Base-by-base conservation (phyloP, 1,140 invertebrate genomes). In the Oscheius sp. region DNA sequence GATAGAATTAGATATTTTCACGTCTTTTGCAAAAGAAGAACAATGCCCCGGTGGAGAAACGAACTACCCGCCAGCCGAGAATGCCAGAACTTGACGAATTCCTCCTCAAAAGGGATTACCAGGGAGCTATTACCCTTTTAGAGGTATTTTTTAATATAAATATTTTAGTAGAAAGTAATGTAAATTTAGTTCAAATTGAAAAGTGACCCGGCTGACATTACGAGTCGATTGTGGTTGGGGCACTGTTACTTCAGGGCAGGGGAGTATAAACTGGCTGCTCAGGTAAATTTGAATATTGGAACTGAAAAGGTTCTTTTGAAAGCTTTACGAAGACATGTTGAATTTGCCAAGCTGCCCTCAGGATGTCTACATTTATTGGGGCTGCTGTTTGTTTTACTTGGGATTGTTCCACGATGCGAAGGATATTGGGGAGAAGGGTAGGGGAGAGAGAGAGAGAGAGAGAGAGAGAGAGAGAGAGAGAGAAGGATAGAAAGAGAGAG, bases 101-200 rank as follows among this genome's bases (percentile, higher is more conserved):
- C 49, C 49, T 55, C 7, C 4, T 55, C 15, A 55, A 55, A 23
- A 7, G 49, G 7, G 49, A 55, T 26, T 55, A 55, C 23, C 7
- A 7, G 7, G 49, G 49, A 55, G 49, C 49, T 23, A 55, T 55
- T 55, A 20, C 49, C 7, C 23, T 55, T 15, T 23, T 55, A 26
- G 49, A 55, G 23, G 49, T 42, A 42, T 10, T 42, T 55, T 55
- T 55, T 55, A 42, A 42, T 7, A n/a, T 42, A 10, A 42, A 42
- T 42, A n/a, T 10, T 7, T 42, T 42, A n/a, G 38, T 42, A 42
- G 10, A 10, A 10, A 42, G 38, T n/a, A 42, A 42, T 10, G 23
- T 23, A 55, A 4, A 55, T 55, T 55, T 55, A 55, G 49, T 55
- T 55, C 49, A 55, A 55, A 55, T 13, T 55, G 49, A 55, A 55